These are phyloP conservation scores for Polyploca ridens DNA, from an alignment of 2,888 invertebrate species.

Conservation along the genomic window DNA sequence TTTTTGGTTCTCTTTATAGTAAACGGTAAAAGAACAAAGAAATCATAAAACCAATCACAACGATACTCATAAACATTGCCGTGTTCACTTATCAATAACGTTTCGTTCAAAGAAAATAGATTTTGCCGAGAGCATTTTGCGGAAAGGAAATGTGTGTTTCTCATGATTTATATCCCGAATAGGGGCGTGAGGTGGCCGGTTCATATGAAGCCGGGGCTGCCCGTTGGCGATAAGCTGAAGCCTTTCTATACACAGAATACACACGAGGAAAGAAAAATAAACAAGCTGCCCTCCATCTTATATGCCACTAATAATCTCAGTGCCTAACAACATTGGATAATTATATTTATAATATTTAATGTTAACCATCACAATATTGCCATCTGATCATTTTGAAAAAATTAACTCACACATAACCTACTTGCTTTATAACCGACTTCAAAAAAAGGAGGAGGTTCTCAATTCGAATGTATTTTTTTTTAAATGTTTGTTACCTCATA, in stretches of 20 bases:
- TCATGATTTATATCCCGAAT: slow-evolving; percentile 80
- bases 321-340: slow-evolving; percentile 48
- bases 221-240: slow-evolving; percentile 79
- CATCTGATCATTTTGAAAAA: not conserved
- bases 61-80: slow-evolving; percentile 26
- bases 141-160: slow-evolving; percentile 81
- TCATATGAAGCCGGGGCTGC: slow-evolving; percentile 69
- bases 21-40: slow-evolving; percentile 20
- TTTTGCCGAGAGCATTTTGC: slow-evolving; percentile 70
- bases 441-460: too few species aligned
- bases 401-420: too few species aligned
- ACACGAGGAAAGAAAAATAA: slow-evolving; percentile 77
- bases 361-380: not conserved
- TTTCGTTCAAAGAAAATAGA: slow-evolving; percentile 67
- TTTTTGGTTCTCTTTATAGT: not conserved
- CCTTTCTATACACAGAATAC: slow-evolving; percentile 60
- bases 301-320: slow-evolving; percentile 69
- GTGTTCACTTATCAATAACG: slow-evolving; percentile 61
- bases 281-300: slow-evolving; percentile 70
- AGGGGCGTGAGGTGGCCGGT: slow-evolving; percentile 68
- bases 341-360: slow-evolving; percentile 10
- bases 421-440: too few species aligned
- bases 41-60: slow-evolving; percentile 16
- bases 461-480: too few species aligned
- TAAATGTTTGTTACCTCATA: too few species aligned